A percentile compares a stretch with the other conserved stretches of the same genome.
Evolutionary conservation across 2,797 vertebrate species (phyloP).

Genomic region (Sparidentex hasta): DNA sequence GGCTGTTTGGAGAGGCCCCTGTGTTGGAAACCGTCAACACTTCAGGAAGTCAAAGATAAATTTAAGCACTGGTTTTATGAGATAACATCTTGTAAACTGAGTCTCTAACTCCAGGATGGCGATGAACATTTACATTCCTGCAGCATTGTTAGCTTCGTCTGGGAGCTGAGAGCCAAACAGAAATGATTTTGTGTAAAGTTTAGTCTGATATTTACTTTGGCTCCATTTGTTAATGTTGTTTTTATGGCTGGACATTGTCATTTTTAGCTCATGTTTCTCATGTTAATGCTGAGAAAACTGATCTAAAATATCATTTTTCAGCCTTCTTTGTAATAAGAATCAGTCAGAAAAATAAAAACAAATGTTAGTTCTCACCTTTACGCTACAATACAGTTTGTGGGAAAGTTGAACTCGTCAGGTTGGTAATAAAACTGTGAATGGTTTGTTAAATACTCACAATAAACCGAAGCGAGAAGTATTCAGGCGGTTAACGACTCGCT

Average conservation of each 20-base stretch:
- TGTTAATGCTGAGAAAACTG: neutral
- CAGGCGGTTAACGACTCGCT: neutral
- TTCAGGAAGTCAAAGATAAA: neutral
- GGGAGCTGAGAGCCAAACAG: neutral
- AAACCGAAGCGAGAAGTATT: neutral
- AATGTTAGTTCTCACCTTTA: neutral
- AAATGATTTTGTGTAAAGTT: neutral
- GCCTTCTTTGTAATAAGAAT: neutral
- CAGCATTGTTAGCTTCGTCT: neutral
- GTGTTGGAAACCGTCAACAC: neutral
- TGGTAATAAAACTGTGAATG: neutral
- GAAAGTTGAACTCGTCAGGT: neutral
- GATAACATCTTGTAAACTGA: constrained; percentile 23
- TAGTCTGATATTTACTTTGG: neutral
- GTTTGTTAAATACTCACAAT: neutral
- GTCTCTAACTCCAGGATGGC: neutral
- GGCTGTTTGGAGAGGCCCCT: neutral
- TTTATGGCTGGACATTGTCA: too few relatives aligned
- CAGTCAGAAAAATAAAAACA: neutral
- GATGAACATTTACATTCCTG: constrained; percentile 11
- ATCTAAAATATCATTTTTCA: neutral
- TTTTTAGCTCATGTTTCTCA: neutral
- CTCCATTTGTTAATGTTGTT: neutral
- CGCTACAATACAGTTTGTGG: neutral
- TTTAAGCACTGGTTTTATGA: constrained; percentile 3